Conservation (phyloP, 1,140 invertebrate genomes). For the Asbolus verrucosus region DNA sequence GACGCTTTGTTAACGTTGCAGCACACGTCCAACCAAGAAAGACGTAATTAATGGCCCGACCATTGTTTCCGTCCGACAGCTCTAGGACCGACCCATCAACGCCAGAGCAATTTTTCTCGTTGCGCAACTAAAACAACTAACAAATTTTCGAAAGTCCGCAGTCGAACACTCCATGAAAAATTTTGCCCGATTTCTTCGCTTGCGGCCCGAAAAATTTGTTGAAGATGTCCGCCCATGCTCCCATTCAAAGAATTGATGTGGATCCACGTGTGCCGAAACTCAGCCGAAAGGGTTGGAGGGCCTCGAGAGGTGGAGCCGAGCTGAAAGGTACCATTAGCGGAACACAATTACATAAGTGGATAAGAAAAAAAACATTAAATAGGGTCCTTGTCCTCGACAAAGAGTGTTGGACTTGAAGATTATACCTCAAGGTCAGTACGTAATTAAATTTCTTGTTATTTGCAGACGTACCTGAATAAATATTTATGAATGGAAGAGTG, state of each 20-base stretch:
- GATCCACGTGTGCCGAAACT: too few species aligned
- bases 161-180: too few species aligned
- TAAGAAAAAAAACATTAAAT: slow-evolving; percentile 43
- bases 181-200: too few species aligned
- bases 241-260: slow-evolving; percentile 8
- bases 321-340: slow-evolving; percentile 12
- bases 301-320: not conserved
- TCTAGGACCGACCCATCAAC: too few species aligned
- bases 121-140: too few species aligned
- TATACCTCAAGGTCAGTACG: slow-evolving; percentile 42
- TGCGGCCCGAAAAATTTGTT: too few species aligned
- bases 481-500: slow-evolving; percentile 48
- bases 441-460: slow-evolving; percentile 49
- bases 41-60: not conserved
- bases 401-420: slow-evolving; percentile 47
- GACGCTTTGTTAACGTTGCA: not conserved
- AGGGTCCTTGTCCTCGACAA: slow-evolving; percentile 45
- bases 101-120: too few species aligned
- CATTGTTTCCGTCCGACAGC: not conserved
- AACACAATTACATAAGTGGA: slow-evolving; percentile 42
- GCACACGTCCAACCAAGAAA: not conserved
- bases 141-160: too few species aligned
- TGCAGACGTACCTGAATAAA: slow-evolving; percentile 47
- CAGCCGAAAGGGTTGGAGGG: too few species aligned
- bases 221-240: not conserved